Evolutionary conservation across 1,140 invertebrate genomes (phyloP), one percentile per base, ranked within the genome.

Genomic region (Danaus plexippus): DNA sequence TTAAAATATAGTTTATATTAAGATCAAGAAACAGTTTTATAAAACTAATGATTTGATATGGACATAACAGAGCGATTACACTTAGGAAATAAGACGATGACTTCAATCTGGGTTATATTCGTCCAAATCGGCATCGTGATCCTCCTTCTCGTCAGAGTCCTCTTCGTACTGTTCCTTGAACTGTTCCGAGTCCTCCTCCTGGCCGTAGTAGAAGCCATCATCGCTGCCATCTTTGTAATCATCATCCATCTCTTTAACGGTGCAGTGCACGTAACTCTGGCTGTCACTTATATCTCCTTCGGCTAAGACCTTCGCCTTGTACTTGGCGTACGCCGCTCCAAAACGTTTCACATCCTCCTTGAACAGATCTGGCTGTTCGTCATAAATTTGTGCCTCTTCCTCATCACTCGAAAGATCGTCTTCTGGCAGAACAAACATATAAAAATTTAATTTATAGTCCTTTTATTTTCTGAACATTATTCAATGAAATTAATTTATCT

Each of bases 371-470:
- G 69, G 47, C 11, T 77, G 69, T 15, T 80, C 69, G 11, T 84
- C 78, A 59, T 87, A 87, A 58, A 85, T 80, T 61, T 75, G 73
- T 22, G 86, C 84, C 68, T 88, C 85, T 7, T 69, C 81, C 11
- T 68, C 63, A 69, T 89, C 89, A 57, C 87, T 89, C 11, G 89
- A 90, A 1, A 89, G 73, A 43, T 87, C 73, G 59, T 87, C 76
- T 47, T 81, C 87, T 85, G 69, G 9, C 74, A 73, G 10, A 55
- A 53, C 11, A 43, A 47, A 43, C 18, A 13, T 18, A 52, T 13
- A 54, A 61, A 12, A 41, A 50, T 15, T 52, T 51, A 52, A 40
- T 22, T 32, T 3, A 32, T 32, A 32, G 2, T 32, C 22, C 22
- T 32, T 32, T 32, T 32, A 32, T 32, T 32, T 32, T 32, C 22